Base-by-base conservation (phyloP, 1,140 invertebrate genomes). In the Leptinotarsa undecemlineata region DNA sequence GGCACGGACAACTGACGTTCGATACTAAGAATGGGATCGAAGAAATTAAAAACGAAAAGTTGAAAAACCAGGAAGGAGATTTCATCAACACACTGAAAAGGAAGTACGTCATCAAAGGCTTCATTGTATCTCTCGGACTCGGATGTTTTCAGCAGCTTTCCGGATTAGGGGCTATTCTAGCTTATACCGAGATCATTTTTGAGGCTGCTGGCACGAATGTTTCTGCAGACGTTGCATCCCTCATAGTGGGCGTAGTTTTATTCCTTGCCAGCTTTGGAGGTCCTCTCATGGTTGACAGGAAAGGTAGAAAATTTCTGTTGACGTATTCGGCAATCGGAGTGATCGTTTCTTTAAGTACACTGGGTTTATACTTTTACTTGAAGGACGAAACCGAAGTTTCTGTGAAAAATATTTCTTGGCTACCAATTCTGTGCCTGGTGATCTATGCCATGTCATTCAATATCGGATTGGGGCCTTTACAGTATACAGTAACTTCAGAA, bases 401-500 rank as follows among this genome's bases (percentile, higher is more conserved):
- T 48, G 60, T 82, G 13, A 48, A 67, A 13, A 48, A n/a, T 42
- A 60, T 80, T 20, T 77, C 66, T 51, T 82, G 80, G 80, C 42
- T 82, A 47, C 82, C 82, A 13, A 47, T 82, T 23, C 42, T 77
- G 13, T 76, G 71, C 48, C 62, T 82, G 48, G 71, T 81, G 1
- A 20, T 70, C 1, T 83, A 74, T 66, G 77, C 78, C 17, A 68
- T 77, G 3, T 69, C 70, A 11, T 82, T 76, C 69, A 78, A 75
- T 48, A 69, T 78, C 57, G 93, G 92, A 2, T 92, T 94, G 78
- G 94, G 94, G 0, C 93, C 94, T 0, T 85, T 96, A 15, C 93
- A 94, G 0, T 95, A 94, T 92, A 90, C 94, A 1, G 88, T 96
- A 47, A 91, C 94, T 88, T 91, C 90, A 2, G 93, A 96, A 84